Conservation (phyloP, 1,140 invertebrate genomes). For the Zaprionus tsacasi region DNA sequence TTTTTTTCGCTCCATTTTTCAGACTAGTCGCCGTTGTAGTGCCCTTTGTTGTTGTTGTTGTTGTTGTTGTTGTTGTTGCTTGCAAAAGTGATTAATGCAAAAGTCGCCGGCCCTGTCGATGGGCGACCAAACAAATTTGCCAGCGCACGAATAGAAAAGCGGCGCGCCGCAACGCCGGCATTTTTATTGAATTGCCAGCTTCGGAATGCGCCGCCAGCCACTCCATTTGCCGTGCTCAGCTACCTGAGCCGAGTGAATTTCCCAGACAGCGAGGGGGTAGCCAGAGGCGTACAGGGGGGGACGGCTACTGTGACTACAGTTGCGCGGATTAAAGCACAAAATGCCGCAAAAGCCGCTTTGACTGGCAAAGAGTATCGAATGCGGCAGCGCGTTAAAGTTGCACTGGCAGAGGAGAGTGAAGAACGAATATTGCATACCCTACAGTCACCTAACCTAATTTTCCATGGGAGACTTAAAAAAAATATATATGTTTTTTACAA, state of each 20-base stretch:
- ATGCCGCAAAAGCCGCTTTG: conserved; percentile 65
- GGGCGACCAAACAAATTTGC: conserved; percentile 51
- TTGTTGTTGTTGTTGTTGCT: conserved; percentile 36
- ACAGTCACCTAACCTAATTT: too few species aligned
- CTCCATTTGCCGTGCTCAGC: conserved; percentile 59
- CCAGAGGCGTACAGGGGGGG: too few species aligned
- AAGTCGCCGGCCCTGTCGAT: conserved; percentile 53
- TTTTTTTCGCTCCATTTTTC: conserved; percentile 28
- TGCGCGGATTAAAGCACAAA: conserved; percentile 73
- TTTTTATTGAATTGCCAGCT: conserved; percentile 79
- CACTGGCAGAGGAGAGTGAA: neutral
- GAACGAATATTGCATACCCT: conserved; percentile 1
- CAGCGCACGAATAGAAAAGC: conserved; percentile 63
- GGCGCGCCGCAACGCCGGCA: conserved; percentile 55
- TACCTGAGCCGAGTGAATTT: conserved; percentile 30
- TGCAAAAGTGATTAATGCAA: conserved; percentile 82
- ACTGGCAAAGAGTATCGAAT: conserved; percentile 49
- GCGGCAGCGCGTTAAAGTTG: conserved; percentile 24
- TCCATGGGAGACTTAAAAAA: too few species aligned
- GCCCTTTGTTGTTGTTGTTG: conserved; percentile 1
- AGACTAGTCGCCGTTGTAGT: neutral
- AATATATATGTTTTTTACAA: too few species aligned
- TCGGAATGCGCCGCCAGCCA: conserved; percentile 62
- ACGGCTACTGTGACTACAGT: conserved; percentile 55
- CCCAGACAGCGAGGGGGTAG: neutral